A percentile compares a stretch with the other conserved stretches of the same genome.
These are phyloP conservation scores for Clamator glandarius DNA, from an alignment of 2,797 vertebrate genomes.

Conservation along the genomic window DNA sequence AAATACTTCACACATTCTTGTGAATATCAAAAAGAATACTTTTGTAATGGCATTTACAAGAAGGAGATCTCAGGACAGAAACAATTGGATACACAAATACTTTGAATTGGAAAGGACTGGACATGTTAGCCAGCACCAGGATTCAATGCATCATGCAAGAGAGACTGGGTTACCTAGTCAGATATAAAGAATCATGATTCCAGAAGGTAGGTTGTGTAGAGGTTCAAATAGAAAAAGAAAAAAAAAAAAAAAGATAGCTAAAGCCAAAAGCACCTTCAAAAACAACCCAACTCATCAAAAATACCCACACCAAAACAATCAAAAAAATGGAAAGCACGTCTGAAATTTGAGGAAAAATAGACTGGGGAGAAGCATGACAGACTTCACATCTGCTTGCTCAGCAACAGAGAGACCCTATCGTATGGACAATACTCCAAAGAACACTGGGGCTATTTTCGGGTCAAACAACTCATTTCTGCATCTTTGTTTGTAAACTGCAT, in stretches of 20 bases:
- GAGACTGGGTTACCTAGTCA: not conserved
- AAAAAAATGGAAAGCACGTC: not conserved
- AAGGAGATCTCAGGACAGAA: not conserved
- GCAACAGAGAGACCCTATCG: not conserved
- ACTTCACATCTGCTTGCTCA: not conserved
- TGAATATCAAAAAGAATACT: not conserved
- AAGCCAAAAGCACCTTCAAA: not conserved
- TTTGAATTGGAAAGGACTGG: not conserved
- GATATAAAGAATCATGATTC: not conserved
- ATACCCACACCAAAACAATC: not conserved
- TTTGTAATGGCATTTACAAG: not conserved
- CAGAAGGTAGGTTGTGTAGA: rapidly evolving
- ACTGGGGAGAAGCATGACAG: not conserved
- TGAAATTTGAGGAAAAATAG: not conserved
- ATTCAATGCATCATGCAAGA: not conserved
- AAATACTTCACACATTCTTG: not conserved
- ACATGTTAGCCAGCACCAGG: not conserved
- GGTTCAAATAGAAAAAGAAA: not conserved
- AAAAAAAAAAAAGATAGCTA: not conserved
- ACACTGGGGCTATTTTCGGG: not conserved
- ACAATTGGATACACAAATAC: not conserved
- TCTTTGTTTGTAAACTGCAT: not conserved
- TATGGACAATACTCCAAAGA: not conserved
- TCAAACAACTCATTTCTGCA: not conserved
- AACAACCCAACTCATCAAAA: rapidly evolving